Evolutionary conservation across 2,888 invertebrate genomes (phyloP), one percentile per base, ranked within the genome.

Genomic region (Chorisops tibialis): DNA sequence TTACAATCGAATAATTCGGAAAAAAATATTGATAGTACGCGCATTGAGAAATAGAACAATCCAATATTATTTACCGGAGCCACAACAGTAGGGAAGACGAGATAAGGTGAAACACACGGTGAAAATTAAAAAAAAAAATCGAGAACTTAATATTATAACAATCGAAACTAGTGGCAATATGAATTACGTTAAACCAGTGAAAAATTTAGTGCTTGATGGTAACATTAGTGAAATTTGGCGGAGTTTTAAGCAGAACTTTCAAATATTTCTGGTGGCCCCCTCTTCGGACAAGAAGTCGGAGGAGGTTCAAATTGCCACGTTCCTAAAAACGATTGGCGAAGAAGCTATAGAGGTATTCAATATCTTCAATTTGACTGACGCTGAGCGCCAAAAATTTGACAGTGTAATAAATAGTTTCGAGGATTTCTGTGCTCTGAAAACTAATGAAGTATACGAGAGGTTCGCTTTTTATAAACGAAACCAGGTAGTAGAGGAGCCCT

Each of bases 291-390:
- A 51, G 18, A 68, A 67, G 54, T 1, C 61, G 0, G 63, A 64
- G 2, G 65, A 59, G n/a, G 63, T 67, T 2, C 63, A 67, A 51
- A 60, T 66, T 1, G 68, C 68, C n/a, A 65, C 68, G 24, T 61
- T 69, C 7, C 50, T 69, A 14, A 65, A 70, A 16, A 52, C 63
- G 0, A 64, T 67, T 6, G 68, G 68, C 4, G 62, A 66, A 3
- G 67, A 68, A 16, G 67, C 68, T 0, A 45, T 65, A 12, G 68
- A 69, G 22, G 65, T 64, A 50, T 69, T 47, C 30, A 62, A 69
- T 7, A 67, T 67, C 6, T 69, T 69, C 18, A 60, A 59, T 7
- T 45, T 70, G 12, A 49, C 61, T 9, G 22, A 18, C 4, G 47
- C 4, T 4, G 0, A 65, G 59, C 6, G 61, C 38, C 14, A 59